phyloP scores from a whole-genome alignment of 92 coral and sea anemone species.

The Palythoa heliodiscus region DNA sequence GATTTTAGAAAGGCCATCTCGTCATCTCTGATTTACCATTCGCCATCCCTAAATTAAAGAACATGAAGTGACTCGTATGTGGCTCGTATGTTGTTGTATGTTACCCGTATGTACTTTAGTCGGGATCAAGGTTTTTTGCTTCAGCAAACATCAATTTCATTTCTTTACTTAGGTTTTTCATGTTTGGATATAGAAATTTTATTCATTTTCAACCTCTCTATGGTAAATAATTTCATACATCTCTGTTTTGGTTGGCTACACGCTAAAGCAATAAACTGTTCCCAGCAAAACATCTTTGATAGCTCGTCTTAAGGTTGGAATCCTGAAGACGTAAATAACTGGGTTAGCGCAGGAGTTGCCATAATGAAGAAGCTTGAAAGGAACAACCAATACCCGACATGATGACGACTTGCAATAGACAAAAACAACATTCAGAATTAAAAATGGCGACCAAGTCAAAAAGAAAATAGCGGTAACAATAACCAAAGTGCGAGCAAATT shows the following conservation, averaged over 20 bases:
- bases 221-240: neutral
- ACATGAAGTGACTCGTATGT: too few relatives aligned
- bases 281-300: slow-evolving; percentile 3
- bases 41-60: too few relatives aligned
- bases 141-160: too few relatives aligned
- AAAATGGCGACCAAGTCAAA: slow-evolving; percentile 79
- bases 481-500: slow-evolving; percentile 70
- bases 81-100: too few relatives aligned
- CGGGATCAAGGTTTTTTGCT: too few relatives aligned
- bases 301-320: slow-evolving; percentile 52
- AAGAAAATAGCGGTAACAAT: slow-evolving; percentile 65
- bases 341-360: slow-evolving; percentile 76
- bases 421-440: slow-evolving; percentile 67
- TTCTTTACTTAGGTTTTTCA: neutral
- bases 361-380: slow-evolving; percentile 74
- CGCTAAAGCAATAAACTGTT: neutral
- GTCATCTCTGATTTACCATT: too few relatives aligned
- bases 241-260: neutral
- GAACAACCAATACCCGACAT: slow-evolving; percentile 54
- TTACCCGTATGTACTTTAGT: too few relatives aligned
- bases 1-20: too few relatives aligned
- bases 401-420: slow-evolving; percentile 57
- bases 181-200: too few relatives aligned
- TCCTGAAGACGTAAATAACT: slow-evolving; percentile 68
- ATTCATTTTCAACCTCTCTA: too few relatives aligned